Evolutionary conservation across 2,888 invertebrate species (phyloP), one percentile per base, ranked within the genome.

Genomic region (Trissonchulus latispiculum): DNA sequence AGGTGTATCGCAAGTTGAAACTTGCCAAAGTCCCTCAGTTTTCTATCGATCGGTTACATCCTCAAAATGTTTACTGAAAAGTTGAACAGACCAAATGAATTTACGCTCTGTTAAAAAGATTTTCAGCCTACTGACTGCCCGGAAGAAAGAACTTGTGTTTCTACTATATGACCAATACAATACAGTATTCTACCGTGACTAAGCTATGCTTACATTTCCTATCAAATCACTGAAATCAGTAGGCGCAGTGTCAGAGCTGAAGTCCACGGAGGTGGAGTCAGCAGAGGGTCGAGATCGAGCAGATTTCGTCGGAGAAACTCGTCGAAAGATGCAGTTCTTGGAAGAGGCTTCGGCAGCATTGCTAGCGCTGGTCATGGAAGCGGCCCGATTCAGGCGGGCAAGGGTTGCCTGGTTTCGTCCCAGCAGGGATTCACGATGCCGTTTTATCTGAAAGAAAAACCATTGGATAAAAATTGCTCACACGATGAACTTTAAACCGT

Each of bases 391-490:
- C 66, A 64, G 28, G 8, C 28, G 8, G 31, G 31, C 66, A 8
- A 64, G 35, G 31, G 66, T 33, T 15, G 8, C 15, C 31, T 29
- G 15, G 35, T 33, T 28, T 8, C 66, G 66, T 18, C 8, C 8
- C 8, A 64, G 66, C 66, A 64, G 66, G 32, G 66, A 64, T n/a
- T 64, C 66, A 8, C 66, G 66, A 32, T 33, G 66, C 35, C 35
- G 66, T n/a, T n/a, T n/a, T n/a, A n/a, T n/a, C n/a, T n/a, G n/a
- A n/a, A n/a, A n/a, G n/a, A n/a, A n/a, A n/a, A n/a, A n/a, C n/a
- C n/a, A n/a, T n/a, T n/a, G n/a, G n/a, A n/a, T n/a, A n/a, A n/a
- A n/a, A n/a, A n/a, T n/a, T n/a, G n/a, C n/a, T n/a, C n/a, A n/a
- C n/a, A n/a, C n/a, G n/a, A n/a, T n/a, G n/a, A n/a, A n/a, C n/a